These are phyloP conservation scores for Lagocephalus sceleratus DNA, from an alignment of 2,797 vertebrate species.

Conservation along the genomic window DNA sequence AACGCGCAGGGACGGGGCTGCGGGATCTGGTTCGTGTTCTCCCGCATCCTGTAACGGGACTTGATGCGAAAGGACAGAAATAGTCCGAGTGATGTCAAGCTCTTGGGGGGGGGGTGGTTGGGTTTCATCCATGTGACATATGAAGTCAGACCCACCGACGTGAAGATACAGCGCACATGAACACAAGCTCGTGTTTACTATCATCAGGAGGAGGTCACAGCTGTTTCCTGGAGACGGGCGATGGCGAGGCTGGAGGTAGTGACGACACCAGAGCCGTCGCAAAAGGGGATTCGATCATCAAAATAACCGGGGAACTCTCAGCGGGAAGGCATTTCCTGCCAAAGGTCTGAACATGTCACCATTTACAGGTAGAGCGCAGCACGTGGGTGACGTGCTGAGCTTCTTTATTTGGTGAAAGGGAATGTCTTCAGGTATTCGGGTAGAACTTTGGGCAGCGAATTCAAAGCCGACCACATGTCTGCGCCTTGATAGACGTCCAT, in stretches of 20 bases:
- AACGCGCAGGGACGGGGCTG: not conserved
- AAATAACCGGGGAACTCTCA: not conserved
- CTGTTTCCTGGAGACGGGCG: not conserved
- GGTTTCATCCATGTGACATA: constrained; percentile 44
- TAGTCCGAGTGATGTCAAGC: constrained; percentile 40
- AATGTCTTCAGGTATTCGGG: too few relatives aligned
- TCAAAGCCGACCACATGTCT: too few relatives aligned
- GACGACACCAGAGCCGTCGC: not conserved
- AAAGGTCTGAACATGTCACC: constrained; percentile 27
- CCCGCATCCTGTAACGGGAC: constrained; percentile 21
- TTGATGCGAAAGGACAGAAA: constrained; percentile 35
- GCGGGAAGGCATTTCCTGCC: constrained; percentile 24
- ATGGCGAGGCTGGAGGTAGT: not conserved
- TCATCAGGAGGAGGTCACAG: constrained; percentile 6
- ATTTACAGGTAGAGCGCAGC: not conserved
- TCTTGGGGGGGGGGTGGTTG: constrained; percentile 27
- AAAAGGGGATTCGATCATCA: constrained; percentile 9
- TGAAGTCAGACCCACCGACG: constrained; percentile 2
- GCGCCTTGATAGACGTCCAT: too few relatives aligned
- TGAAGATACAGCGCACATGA: constrained; percentile 23
- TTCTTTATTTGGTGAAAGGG: not conserved
- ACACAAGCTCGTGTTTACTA: constrained; percentile 13
- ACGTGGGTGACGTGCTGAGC: not conserved
- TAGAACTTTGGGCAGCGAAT: too few relatives aligned
- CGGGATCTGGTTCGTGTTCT: constrained; percentile 22